These are phyloP conservation scores for Lepidurus couesii DNA, from an alignment of 1,140 invertebrate species.

Conservation along the genomic window DNA sequence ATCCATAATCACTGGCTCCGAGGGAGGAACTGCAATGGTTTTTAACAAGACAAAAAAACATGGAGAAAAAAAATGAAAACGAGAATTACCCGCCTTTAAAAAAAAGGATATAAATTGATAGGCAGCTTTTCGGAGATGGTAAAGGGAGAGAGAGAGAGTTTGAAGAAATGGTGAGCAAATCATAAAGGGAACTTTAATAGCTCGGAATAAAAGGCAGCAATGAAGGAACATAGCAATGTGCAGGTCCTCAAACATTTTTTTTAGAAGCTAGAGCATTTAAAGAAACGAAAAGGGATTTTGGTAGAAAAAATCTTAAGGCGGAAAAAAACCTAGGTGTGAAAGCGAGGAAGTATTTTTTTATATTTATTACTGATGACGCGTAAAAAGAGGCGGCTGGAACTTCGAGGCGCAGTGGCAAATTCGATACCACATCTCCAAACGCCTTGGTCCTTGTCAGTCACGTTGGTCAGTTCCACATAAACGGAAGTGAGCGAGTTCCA, in stretches of 20 bases:
- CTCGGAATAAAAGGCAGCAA: background rate
- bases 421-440: slow-evolving; percentile 15
- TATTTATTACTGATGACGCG: background rate
- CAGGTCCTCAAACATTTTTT: background rate
- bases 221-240: background rate
- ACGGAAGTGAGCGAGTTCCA: slow-evolving; percentile 20
- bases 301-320: background rate
- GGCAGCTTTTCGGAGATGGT: background rate
- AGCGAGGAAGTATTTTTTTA: background rate
- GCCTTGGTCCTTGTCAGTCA: slow-evolving; percentile 17
- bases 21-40: background rate
- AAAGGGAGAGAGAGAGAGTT: background rate
- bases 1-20: background rate
- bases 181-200: background rate
- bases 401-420: background rate
- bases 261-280: background rate
- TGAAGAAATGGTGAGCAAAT: background rate
- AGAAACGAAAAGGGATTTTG: background rate
- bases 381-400: background rate
- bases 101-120: background rate
- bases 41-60: background rate
- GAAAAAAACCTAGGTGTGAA: background rate
- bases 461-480: slow-evolving; percentile 15
- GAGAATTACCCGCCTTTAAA: background rate
- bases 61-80: background rate